Conservation (phyloP, 2,797 vertebrate species). For the Momotus momota region DNA sequence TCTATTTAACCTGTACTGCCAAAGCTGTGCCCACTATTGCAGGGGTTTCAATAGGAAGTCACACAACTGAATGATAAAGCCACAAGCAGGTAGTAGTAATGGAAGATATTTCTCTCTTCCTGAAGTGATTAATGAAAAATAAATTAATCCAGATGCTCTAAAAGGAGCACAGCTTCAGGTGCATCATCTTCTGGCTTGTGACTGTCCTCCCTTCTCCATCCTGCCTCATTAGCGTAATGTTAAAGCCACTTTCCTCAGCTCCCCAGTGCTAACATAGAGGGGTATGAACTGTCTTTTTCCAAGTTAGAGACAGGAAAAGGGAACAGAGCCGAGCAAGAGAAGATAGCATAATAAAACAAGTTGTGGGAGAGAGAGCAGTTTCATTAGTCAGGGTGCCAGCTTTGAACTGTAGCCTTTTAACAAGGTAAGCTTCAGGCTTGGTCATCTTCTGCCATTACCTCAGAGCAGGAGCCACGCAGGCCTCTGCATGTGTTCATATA, state of each 20-base stretch:
- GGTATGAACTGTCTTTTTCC: not conserved
- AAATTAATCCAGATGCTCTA: not conserved
- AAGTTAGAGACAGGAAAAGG: not conserved
- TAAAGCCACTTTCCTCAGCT: not conserved
- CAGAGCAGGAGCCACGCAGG: not conserved
- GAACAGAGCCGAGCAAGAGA: not conserved
- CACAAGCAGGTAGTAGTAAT: accelerated
- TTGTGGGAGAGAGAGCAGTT: not conserved
- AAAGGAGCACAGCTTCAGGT: not conserved
- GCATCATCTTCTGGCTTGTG: not conserved
- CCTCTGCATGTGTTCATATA: not conserved
- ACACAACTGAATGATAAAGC: not conserved
- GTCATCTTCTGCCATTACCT: not conserved
- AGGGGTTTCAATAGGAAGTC: not conserved
- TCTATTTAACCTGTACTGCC: not conserved
- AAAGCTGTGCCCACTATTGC: not conserved
- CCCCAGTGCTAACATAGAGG: not conserved
- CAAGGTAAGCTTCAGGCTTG: not conserved
- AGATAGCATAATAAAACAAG: not conserved
- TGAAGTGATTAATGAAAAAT: not conserved
- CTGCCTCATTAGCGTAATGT: not conserved
- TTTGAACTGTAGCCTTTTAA: constrained; percentile 16
- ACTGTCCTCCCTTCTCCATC: not conserved
- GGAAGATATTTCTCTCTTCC: not conserved
- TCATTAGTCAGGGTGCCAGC: not conserved